These are phyloP conservation scores for Lasioglossum pauxillum DNA, from an alignment of 2,888 invertebrate species.

Conservation along the genomic window DNA sequence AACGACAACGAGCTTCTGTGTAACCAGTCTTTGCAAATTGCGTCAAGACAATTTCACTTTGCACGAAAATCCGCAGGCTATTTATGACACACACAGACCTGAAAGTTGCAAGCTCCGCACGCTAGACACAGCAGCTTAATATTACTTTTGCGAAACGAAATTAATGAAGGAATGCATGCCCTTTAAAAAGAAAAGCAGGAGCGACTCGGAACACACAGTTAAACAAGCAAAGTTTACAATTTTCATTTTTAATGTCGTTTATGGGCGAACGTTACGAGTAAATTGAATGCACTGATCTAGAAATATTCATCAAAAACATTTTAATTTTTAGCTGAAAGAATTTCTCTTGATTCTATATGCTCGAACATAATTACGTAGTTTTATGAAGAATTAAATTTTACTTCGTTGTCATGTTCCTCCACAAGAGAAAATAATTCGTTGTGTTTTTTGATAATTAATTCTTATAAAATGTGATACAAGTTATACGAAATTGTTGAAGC, in stretches of 20 bases:
- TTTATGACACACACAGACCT: background rate
- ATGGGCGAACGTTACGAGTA: background rate
- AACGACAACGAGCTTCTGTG: background rate
- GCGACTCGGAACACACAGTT: background rate
- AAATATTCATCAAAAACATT: background rate
- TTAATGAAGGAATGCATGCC: background rate
- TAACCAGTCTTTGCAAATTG: background rate
- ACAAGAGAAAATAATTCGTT: background rate
- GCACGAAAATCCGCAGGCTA: background rate
- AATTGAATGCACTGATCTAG: background rate
- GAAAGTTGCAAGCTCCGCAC: background rate
- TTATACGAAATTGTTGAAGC: background rate
- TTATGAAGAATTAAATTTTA: background rate
- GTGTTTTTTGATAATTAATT: background rate
- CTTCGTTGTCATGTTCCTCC: background rate
- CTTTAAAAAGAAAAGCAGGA: background rate
- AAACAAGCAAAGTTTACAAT: background rate
- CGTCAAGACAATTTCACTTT: background rate
- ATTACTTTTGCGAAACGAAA: background rate
- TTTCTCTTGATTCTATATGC: too few relatives aligned
- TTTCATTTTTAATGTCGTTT: background rate
- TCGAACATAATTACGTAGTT: background rate
- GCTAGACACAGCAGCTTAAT: background rate
- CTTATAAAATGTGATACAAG: background rate
- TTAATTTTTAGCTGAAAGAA: background rate